These are phyloP conservation scores for Crax fasciolata DNA, from an alignment of 2,797 vertebrate genomes.

Conservation along the genomic window DNA sequence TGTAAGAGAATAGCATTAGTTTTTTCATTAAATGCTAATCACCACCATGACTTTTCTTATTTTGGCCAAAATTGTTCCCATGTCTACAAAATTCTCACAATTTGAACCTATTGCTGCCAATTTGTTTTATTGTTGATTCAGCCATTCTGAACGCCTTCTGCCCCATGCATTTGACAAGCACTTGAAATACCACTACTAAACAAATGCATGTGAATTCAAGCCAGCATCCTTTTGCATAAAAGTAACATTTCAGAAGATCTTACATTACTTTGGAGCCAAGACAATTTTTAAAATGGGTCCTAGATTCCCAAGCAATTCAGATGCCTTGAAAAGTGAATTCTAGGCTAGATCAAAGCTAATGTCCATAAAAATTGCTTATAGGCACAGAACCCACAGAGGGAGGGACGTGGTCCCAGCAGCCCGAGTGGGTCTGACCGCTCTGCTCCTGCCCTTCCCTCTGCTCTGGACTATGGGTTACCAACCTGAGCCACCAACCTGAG, in stretches of 20 bases:
- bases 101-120: neutral
- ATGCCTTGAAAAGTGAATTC: neutral
- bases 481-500: neutral
- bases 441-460: neutral
- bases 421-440: neutral
- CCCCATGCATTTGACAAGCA: neutral
- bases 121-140: neutral
- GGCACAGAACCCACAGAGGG: neutral
- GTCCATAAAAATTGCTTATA: neutral
- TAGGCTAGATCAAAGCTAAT: neutral
- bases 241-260: neutral
- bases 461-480: neutral
- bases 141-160: neutral
- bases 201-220: neutral
- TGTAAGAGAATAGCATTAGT: neutral
- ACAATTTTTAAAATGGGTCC: neutral
- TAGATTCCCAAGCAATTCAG: neutral
- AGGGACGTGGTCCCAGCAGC: neutral
- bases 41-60: neutral
- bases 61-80: neutral
- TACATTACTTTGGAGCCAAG: neutral
- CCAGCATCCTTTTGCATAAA: neutral
- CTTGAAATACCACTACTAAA: slow-evolving; percentile 11
- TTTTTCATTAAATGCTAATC: neutral
- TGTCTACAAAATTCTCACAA: neutral